These are phyloP conservation scores for Spilarctia lutea DNA, from an alignment of 2,888 invertebrate species.

Conservation along the genomic window DNA sequence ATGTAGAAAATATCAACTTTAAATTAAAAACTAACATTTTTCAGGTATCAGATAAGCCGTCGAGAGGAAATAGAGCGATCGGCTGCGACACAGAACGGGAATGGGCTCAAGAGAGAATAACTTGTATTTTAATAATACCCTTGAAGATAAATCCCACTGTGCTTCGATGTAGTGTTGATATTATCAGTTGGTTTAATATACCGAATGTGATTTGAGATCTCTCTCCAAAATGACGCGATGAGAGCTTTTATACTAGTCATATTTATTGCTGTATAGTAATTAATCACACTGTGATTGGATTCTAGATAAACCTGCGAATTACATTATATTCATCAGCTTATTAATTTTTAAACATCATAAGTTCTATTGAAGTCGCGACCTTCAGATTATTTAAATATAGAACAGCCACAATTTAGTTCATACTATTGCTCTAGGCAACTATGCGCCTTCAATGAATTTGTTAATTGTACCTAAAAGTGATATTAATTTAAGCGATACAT, in stretches of 20 bases:
- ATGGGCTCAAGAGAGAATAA: constrained; percentile 88
- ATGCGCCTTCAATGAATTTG: constrained; percentile 46
- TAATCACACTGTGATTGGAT: constrained; percentile 63
- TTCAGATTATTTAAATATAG: constrained; percentile 56
- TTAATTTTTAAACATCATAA: constrained; percentile 44
- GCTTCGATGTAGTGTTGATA: constrained; percentile 24
- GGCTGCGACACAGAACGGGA: constrained; percentile 84
- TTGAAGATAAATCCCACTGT: constrained; percentile 21
- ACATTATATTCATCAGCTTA: constrained; percentile 40
- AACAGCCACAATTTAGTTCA: constrained; percentile 53
- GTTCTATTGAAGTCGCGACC: constrained; percentile 45
- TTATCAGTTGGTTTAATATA: constrained; percentile 19
- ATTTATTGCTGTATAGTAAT: constrained; percentile 29
- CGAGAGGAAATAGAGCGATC: constrained; percentile 82
- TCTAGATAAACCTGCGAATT: constrained; percentile 63
- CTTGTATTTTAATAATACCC: constrained; percentile 9
- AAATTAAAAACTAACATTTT: background rate
- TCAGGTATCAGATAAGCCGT: constrained; percentile 86
- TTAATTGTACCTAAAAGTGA: constrained; percentile 80
- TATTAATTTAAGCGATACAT: constrained; percentile 83
- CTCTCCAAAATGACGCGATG: constrained; percentile 25
- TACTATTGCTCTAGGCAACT: constrained; percentile 46
- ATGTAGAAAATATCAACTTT: background rate
- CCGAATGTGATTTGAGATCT: constrained; percentile 19
- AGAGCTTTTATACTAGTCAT: constrained; percentile 31